Evolutionary conservation across 2,113 vertebrate species (phyloP), one percentile per base, ranked within the genome.

Genomic region (Seriola rivoliana): DNA sequence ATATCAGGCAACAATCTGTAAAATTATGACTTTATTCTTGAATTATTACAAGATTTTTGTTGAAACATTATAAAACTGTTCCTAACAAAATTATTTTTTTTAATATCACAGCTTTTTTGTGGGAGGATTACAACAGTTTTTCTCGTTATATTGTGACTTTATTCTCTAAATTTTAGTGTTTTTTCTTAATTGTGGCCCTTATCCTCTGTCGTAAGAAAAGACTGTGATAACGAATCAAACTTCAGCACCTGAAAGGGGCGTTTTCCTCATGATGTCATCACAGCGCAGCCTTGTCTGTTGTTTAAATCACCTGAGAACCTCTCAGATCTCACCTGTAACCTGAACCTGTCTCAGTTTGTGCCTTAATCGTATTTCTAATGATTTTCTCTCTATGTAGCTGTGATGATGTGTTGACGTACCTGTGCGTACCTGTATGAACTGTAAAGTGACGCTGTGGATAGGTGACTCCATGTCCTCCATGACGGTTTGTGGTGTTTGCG

Each of bases 401-500:
- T 80, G 81, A 95, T 95, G 95, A 95, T 94, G 93, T 95, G 93
- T 94, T 95, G 48, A 55, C 29, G 50, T 60, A 25, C 42, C 14
- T 50, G 38, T 38, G 23, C 16, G 13, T 29, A 32, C 50, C 50
- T 72, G 69, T 54, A 17, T 34, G 64, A 21, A 23, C 96, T 95
- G 93, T 95, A 95, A 94, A 94, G 93, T 93, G 93, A 94, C 63
- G 83, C 55, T 75, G 81, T 87, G 90, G 80, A 84, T 66, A 87
- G 75, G 71, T 66, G 48, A 38, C 36, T n/a, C 62, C 17, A 59
- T 66, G 76, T 80, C 70, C 95, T 80, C 58, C 95, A 46, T 97
- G 95, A 96, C 2, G 65, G 6, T 66, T 97, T 96, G 96, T 97
- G 92, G 96, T 93, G 88, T 97, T 85, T 97, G 95, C 95, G 96